Percentiles rank a stretch among this genome's conserved stretches.
Evolutionary conservation across 2,113 vertebrate species (phyloP).

Genomic region (Ammodramus savannarum): DNA sequence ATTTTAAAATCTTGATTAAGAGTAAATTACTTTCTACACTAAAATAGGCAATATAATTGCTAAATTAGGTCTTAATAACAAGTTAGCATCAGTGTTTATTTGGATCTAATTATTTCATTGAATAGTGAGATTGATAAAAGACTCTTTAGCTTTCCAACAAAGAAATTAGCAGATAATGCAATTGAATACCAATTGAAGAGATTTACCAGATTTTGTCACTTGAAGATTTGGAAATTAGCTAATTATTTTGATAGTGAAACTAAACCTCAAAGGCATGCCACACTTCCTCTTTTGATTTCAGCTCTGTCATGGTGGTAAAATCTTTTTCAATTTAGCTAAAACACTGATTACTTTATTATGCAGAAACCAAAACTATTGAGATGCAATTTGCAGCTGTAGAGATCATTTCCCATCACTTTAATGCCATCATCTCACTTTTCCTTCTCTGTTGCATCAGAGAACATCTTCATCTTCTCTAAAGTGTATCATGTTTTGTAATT

Average conservation of each 20-base stretch:
- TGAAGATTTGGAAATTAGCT: background rate
- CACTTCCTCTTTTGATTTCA: background rate
- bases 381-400: background rate
- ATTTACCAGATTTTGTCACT: background rate
- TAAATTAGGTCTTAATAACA: background rate
- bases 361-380: background rate
- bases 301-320: background rate
- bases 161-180: background rate
- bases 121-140: background rate
- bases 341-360: background rate
- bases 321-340: background rate
- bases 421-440: background rate
- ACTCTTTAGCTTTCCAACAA: background rate
- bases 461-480: background rate
- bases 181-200: background rate
- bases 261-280: background rate
- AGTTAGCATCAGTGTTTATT: background rate
- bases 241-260: background rate
- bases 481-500: background rate
- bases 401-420: background rate
- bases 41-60: background rate
- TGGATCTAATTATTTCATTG: background rate
- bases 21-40: background rate
- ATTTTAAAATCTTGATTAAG: background rate
- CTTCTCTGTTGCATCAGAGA: background rate